Conservation (phyloP, 2,113 vertebrate genomes). For the Thryonomys swinderianus region DNA sequence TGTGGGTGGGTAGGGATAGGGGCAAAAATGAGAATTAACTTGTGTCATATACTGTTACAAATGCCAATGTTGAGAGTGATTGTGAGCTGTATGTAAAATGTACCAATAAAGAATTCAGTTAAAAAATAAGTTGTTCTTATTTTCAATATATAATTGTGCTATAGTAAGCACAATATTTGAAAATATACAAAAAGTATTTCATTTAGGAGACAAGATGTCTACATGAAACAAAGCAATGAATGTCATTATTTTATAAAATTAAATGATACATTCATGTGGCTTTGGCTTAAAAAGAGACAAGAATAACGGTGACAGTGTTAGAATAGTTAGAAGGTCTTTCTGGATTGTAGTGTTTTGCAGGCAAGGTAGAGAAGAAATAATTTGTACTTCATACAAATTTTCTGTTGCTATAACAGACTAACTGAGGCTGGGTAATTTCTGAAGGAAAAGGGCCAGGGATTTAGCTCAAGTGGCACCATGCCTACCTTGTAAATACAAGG, state of each 20-base stretch:
- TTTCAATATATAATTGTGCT: neutral
- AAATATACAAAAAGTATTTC: neutral
- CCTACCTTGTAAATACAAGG: no score
- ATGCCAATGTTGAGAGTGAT: no score
- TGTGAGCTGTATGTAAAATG: no score
- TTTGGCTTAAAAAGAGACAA: neutral
- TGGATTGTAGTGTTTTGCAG: neutral
- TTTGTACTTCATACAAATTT: neutral
- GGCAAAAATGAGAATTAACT: no score
- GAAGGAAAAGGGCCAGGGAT: neutral
- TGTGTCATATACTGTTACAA: no score
- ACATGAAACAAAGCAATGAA: neutral
- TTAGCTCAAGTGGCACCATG: no score
- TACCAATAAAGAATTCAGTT: no score
- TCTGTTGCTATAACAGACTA: neutral
- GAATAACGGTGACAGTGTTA: neutral
- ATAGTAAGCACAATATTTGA: neutral
- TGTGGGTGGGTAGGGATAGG: no score
- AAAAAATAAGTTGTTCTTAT: slow-evolving; percentile 6
- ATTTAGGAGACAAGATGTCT: neutral
- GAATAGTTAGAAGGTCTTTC: neutral
- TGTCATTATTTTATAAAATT: neutral
- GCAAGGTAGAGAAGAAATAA: neutral
- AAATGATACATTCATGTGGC: neutral
- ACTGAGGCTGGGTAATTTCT: neutral